These are phyloP conservation scores for Sipha maydis DNA, from an alignment of 2,888 invertebrate genomes.

Conservation along the genomic window DNA sequence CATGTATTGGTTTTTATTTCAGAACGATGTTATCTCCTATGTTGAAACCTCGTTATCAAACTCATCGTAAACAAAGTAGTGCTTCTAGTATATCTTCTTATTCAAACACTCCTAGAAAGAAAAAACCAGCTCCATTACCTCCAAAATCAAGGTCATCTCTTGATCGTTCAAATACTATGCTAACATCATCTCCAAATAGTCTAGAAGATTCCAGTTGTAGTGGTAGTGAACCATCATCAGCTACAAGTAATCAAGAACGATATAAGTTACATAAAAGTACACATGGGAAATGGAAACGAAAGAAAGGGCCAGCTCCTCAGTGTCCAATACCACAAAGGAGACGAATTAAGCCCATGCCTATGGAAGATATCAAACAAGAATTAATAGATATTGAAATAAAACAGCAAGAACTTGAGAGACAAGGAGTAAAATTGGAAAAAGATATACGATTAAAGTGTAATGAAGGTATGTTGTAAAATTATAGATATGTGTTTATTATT, in stretches of 20 bases:
- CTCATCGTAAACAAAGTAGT: conserved; percentile 57
- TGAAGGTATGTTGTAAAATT: conserved; percentile 33
- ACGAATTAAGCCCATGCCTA: conserved; percentile 70
- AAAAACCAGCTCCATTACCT: conserved; percentile 78
- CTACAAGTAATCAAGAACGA: conserved; percentile 10
- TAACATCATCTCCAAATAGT: conserved; percentile 60
- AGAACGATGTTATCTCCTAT: conserved; percentile 49
- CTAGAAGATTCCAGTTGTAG: conserved; percentile 53
- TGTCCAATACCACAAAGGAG: conserved; percentile 77
- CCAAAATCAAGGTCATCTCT: conserved; percentile 67
- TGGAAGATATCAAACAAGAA: conserved; percentile 73
- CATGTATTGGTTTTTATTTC: background rate
- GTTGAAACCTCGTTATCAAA: conserved; percentile 39
- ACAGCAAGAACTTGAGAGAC: conserved; percentile 87
- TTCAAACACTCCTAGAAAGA: conserved; percentile 71
- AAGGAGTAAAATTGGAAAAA: conserved; percentile 87
- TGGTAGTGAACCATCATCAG: conserved; percentile 50
- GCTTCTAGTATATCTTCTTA: conserved; percentile 55
- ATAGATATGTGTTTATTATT: background rate
- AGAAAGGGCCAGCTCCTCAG: conserved; percentile 85
- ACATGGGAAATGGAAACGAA: conserved; percentile 77
- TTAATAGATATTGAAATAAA: conserved; percentile 86
- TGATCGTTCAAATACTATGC: conserved; percentile 11
- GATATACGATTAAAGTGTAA: conserved; percentile 74
- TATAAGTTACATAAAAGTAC: conserved; percentile 71